Base-by-base conservation (phyloP, 2,888 invertebrate species). In the Amblyjoppa proteus region DNA sequence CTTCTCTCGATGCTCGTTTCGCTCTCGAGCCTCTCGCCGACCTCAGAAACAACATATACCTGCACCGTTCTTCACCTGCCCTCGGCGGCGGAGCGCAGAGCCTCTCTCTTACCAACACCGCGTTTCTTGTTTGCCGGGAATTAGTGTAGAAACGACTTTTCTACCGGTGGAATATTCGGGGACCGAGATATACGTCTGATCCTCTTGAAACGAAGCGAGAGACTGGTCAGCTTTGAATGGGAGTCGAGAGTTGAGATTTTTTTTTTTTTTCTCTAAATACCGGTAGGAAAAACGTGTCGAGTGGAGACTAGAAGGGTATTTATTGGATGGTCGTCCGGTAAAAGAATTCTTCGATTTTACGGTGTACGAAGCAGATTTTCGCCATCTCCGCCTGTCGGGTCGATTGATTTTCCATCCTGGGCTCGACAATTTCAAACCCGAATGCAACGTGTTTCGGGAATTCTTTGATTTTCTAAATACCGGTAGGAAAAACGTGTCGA, bases 21-120 rank as follows among this genome's bases (percentile, higher is more conserved):
- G 16, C 20, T 68, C 74, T 56, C 70, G 70, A 45, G 45, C 45
- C 87, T 86, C 78, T 88, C 88, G 90, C 88, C 86, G 89, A 90
- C 89, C 89, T 90, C 88, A 89, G 90, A 90, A 90, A 92, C 91
- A 92, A 92, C 91, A 92, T 90, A 91, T 92, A 92, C 92, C 92
- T 92, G 90, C 86, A 45, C 56, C 25, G 56, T 3, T 75, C 81
- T 87, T 85, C 91, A 91, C 90, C 90, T 90, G 92, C 89, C 87
- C 78, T 20, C 34, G 56, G 25, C 45, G n/a, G 31, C 25, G 25
- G 45, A 20, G 51, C 34, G 16, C 11, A 53, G 51, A 13, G 58
- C 61, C 45, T 4, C 2, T 38, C 38, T 70, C 6, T 20, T 9
- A 66, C 45, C 25, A 41, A 70, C 71, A 74, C 58, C 76, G 85